Percentiles rank a stretch among this genome's conserved stretches.
These are phyloP conservation scores for Amblyopsis hoosieri DNA, from an alignment of 2,797 vertebrate genomes.

Conservation along the genomic window DNA sequence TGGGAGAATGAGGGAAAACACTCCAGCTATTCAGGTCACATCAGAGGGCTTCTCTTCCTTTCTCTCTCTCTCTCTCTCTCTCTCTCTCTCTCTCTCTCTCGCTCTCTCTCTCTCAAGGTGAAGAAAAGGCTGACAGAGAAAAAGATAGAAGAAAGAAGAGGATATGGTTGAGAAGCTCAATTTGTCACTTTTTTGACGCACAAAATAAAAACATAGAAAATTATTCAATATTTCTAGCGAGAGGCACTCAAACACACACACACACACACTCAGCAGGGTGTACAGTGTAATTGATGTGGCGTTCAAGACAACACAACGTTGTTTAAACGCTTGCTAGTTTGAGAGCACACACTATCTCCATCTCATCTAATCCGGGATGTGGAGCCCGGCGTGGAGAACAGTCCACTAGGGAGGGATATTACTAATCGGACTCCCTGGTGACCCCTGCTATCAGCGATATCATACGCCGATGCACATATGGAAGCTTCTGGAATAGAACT, in stretches of 20 bases:
- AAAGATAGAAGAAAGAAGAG: constrained; percentile 11
- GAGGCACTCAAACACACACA: no score
- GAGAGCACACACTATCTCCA: no score
- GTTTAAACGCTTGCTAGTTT: background rate
- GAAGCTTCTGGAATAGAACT: background rate
- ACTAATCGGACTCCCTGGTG: constrained; percentile 67
- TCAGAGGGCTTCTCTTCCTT: constrained; percentile 36
- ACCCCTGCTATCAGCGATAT: constrained; percentile 72
- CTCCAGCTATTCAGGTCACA: constrained; percentile 70
- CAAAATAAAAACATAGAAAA: constrained; percentile 39
- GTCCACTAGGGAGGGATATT: no score
- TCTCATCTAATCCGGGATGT: no score
- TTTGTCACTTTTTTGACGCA: background rate
- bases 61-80: background rate
- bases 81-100: background rate
- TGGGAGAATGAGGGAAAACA: constrained; percentile 73
- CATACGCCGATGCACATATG: constrained; percentile 57
- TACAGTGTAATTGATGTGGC: no score
- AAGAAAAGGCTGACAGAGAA: constrained; percentile 64
- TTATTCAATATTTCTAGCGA: constrained; percentile 37
- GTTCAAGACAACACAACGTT: no score
- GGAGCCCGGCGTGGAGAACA: no score
- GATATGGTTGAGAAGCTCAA: constrained; percentile 29
- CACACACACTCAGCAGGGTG: no score
- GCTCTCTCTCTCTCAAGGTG: constrained; percentile 56